A percentile compares a stretch with the other conserved stretches of the same genome.
Evolutionary conservation across 2,113 vertebrate species (phyloP).

Genomic region (Phylloscopus trochilus): DNA sequence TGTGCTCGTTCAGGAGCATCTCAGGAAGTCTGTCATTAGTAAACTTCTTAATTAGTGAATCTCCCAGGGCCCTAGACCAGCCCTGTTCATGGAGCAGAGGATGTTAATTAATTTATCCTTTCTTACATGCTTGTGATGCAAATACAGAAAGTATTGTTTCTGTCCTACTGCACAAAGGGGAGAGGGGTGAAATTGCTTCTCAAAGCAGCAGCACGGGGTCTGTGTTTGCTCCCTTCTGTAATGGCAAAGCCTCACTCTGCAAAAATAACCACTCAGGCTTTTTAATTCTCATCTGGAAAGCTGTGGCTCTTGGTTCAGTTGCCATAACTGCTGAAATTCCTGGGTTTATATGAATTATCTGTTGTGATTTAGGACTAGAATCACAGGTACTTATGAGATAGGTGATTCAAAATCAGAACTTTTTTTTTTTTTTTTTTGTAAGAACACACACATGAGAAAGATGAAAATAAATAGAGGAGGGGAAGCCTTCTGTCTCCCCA

Average conservation of each 20-base stretch:
- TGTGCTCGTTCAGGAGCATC: not conserved
- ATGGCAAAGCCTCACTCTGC: not conserved
- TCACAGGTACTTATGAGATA: not conserved
- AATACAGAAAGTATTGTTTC: not conserved
- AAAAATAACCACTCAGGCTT: not conserved
- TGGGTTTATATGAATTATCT: not conserved
- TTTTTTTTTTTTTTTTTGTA: not conserved
- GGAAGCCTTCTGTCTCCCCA: rapidly evolving
- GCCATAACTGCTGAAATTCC: not conserved
- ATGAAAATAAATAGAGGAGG: too few relatives aligned
- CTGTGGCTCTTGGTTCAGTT: not conserved
- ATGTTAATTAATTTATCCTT: not conserved
- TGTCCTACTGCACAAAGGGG: not conserved
- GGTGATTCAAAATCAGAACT: not conserved
- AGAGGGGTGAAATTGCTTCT: not conserved
- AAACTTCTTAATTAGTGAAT: not conserved
- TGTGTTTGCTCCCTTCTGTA: not conserved
- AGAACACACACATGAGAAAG: not conserved
- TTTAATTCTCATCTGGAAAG: not conserved
- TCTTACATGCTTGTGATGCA: not conserved
- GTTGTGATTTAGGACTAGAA: not conserved
- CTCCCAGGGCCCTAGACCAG: not conserved
- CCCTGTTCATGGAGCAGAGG: not conserved
- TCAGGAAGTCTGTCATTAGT: not conserved
- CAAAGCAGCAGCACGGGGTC: not conserved